A percentile compares a stretch with the other conserved stretches of the same genome.
phyloP scores from a whole-genome alignment of 2,888 invertebrate genomes.

The Aphidius colemani region DNA sequence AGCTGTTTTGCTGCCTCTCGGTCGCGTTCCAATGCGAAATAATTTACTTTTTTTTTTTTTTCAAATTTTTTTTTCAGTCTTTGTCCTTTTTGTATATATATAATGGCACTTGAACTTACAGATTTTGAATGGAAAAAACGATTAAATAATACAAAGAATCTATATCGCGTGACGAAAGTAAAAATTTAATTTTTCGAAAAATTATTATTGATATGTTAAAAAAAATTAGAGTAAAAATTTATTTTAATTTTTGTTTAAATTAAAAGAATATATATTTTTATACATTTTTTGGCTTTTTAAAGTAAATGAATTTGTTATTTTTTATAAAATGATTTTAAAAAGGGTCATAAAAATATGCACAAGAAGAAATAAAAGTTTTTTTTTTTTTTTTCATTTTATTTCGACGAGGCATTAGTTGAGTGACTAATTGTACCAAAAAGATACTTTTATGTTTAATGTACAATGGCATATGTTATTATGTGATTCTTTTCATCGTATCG shows the following conservation, averaged over 20 bases:
- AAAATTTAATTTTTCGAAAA: not conserved
- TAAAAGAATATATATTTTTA: no score
- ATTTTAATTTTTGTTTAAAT: not conserved
- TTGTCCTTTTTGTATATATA: not conserved
- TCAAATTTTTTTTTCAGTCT: not conserved
- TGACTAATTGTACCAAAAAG: no score
- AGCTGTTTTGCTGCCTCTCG: not conserved
- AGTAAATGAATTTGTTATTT: no score
- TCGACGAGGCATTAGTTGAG: no score
- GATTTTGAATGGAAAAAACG: not conserved
- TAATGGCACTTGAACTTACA: not conserved
- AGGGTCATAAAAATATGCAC: no score
- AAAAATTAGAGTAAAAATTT: not conserved
- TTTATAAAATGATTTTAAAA: no score
- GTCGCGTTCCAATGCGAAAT: slow-evolving; percentile 3
- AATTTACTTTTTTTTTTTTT: not conserved
- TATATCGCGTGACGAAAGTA: not conserved
- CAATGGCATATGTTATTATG: no score
- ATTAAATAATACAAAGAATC: not conserved
- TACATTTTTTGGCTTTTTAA: no score
- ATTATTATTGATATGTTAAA: slow-evolving; percentile 10
- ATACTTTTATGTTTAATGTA: no score
- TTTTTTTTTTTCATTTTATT: no score
- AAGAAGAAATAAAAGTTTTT: no score
- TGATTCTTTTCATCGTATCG: no score